These are phyloP conservation scores for Diarsia dahlii DNA, from an alignment of 2,888 invertebrate species.

Conservation along the genomic window DNA sequence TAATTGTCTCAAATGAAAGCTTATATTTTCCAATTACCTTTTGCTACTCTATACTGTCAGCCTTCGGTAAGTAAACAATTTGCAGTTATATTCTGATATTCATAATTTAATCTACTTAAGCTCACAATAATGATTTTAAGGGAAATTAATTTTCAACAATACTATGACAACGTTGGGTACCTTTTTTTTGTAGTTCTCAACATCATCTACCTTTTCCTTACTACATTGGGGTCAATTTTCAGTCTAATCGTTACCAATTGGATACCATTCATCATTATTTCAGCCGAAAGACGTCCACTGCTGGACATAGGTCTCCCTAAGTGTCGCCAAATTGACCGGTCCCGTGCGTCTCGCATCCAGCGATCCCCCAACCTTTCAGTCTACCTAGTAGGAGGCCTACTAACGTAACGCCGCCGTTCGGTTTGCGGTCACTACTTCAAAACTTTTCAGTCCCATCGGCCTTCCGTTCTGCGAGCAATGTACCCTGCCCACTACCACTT, in stretches of 20 bases:
- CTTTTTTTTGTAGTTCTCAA: background rate
- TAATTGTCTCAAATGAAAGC: constrained; percentile 54
- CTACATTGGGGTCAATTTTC: background rate
- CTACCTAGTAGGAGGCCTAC: too few species aligned
- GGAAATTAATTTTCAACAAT: background rate
- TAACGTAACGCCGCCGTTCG: too few species aligned
- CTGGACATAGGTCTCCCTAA: too few species aligned
- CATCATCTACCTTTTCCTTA: background rate
- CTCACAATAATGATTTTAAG: background rate
- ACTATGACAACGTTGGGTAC: background rate
- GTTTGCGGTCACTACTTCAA: too few species aligned
- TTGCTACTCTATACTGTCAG: constrained; percentile 38
- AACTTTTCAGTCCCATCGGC: too few species aligned
- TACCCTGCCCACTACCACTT: too few species aligned
- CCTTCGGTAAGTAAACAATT: constrained; percentile 9
- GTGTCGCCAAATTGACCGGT: too few species aligned
- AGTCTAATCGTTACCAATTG: background rate
- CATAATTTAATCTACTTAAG: background rate
- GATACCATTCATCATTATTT: background rate
- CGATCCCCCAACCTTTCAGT: too few species aligned
- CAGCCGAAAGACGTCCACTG: too few species aligned
- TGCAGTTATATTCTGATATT: background rate
- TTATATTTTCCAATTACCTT: constrained; percentile 57
- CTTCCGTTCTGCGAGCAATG: too few species aligned
- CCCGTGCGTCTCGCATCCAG: too few species aligned